Evolutionary conservation across 2,113 vertebrate genomes (phyloP).

Genomic region (Recurvirostra avosetta): DNA sequence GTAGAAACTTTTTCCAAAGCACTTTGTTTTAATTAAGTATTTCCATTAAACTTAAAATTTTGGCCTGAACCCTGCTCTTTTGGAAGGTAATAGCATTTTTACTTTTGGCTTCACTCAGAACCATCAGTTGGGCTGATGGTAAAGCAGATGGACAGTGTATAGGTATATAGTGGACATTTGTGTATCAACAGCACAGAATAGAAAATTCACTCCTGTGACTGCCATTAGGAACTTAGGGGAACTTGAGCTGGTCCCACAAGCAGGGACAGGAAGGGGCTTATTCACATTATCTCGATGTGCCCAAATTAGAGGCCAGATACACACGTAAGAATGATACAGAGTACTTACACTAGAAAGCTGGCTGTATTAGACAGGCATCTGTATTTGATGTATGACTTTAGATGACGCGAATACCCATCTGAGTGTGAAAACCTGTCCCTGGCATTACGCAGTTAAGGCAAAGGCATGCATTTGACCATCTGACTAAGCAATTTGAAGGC

Average conservation of each 20-base stretch:
- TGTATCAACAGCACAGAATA: not conserved
- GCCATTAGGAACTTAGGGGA: not conserved
- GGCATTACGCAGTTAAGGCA: rapidly evolving
- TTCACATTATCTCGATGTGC: rapidly evolving
- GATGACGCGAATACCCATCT: not conserved
- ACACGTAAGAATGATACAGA: not conserved
- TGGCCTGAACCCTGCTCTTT: not conserved
- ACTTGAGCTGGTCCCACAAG: not conserved
- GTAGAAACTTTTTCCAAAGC: not conserved
- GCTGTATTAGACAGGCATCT: not conserved
- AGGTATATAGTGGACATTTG: not conserved
- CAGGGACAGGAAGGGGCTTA: not conserved
- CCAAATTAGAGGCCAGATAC: not conserved
- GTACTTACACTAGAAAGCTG: not conserved
- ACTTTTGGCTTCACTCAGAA: not conserved
- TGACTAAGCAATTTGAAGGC: not conserved
- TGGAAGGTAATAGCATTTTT: not conserved
- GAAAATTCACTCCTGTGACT: not conserved
- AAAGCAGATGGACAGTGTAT: not conserved
- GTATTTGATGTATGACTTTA: not conserved
- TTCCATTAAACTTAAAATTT: not conserved
- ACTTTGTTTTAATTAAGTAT: not conserved
- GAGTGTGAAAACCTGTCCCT: not conserved
- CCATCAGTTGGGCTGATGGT: not conserved
- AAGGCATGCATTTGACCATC: rapidly evolving